Evolutionary conservation across 2,888 invertebrate species (phyloP), one percentile per base, ranked within the genome.

Genomic region (Drosophila birchii): DNA sequence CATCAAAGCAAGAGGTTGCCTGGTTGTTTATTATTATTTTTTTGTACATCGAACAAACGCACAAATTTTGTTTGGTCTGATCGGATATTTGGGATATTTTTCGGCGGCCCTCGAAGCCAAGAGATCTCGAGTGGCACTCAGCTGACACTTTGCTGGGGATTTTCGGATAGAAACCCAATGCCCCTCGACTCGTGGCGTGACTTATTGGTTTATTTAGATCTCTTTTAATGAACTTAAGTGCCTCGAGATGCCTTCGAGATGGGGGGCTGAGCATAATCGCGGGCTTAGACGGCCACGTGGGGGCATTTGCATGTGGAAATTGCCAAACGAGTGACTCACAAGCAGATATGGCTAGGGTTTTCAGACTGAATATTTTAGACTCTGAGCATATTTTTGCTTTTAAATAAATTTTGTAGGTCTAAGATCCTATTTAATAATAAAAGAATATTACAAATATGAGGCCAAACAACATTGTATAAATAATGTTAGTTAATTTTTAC

Each of bases 131-230:
- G 86, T 88, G 84, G 81, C 84, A 84, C 84, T 84, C 87, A 83
- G 86, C 84, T 88, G 88, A 85, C 88, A 85, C 88, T 85, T 85
- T 82, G 75, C 73, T 2, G 73, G 63, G 86, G 80, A 76, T 83
- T 84, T 84, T 71, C 61, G 78, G 64, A 80, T 88, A 82, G 88
- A 88, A 84, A 86, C 75, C 69, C 79, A 88, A 82, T 82, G 82
- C 66, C 82, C 71, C 73, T 62, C 78, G 80, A 88, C 84, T 88
- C 86, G 88, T 85, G 84, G 86, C 86, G 84, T 85, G 84, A 85
- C 86, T 86, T 85, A 88, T 85, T 83, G 84, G 84, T 86, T 88
- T 88, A 85, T 88, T 86, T 84, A 81, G 88, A 88, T 88, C 88
- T 88, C 84, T 80, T 83, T 88, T 88, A 88, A 84, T 84, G 83